These are phyloP conservation scores for Pungitius pungitius DNA, from an alignment of 2,113 vertebrate species.

Conservation along the genomic window DNA sequence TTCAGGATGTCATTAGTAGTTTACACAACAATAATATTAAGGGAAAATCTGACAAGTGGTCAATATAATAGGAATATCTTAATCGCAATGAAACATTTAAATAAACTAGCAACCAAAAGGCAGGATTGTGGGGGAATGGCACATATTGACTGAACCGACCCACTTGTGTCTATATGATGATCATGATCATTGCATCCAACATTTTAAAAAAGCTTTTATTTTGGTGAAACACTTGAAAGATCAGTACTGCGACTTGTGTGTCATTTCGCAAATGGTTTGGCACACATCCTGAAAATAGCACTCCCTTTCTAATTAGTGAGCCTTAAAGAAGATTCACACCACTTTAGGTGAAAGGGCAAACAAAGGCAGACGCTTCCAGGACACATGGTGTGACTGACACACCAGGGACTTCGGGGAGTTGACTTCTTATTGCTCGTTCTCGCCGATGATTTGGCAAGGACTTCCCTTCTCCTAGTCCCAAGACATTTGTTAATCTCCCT, in stretches of 20 bases:
- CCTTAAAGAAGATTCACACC: neutral
- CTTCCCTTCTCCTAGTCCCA: neutral
- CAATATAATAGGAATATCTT: no score
- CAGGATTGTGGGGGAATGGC: no score
- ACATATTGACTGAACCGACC: no score
- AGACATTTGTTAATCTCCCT: neutral
- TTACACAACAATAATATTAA: no score
- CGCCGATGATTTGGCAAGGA: neutral
- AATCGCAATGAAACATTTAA: no score
- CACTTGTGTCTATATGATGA: no score
- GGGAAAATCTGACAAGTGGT: no score
- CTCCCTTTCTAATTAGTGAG: neutral
- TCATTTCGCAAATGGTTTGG: neutral
- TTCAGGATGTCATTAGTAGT: no score
- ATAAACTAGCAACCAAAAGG: no score
- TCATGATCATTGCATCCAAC: no score
- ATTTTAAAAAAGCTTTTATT: neutral
- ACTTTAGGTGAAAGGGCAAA: neutral
- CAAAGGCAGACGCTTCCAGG: neutral
- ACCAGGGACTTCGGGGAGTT: neutral
- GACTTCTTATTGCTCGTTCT: neutral
- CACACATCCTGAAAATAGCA: neutral
- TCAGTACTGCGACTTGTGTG: neutral
- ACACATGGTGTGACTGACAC: neutral
- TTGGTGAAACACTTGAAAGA: neutral